Evolutionary conservation across 2,113 vertebrate genomes (phyloP).

Genomic region (Trematocara variabile): DNA sequence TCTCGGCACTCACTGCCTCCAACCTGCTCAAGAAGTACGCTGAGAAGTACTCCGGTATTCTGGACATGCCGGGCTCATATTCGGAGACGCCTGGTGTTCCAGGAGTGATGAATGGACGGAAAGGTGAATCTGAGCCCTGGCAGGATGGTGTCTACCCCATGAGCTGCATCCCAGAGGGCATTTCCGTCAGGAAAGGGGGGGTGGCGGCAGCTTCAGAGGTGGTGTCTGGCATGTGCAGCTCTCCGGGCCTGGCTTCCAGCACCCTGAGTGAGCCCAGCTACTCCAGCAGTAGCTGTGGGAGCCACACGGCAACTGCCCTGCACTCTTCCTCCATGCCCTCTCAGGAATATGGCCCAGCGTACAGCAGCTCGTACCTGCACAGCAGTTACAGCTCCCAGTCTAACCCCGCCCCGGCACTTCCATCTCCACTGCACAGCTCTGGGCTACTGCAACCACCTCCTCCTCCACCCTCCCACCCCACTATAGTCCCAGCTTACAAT

Average conservation of each 20-base stretch:
- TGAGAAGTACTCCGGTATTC: conserved; percentile 94
- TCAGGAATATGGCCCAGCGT: conserved; percentile 95
- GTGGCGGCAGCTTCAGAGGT: conserved; percentile 83
- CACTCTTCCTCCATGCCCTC: conserved; percentile 82
- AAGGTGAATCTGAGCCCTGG: conserved; percentile 91
- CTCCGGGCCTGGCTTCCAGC: conserved; percentile 87
- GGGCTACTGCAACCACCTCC: conserved; percentile 87
- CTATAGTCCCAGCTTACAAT: conserved; percentile 90
- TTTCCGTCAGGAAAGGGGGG: conserved; percentile 86
- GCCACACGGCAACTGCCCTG: conserved; percentile 84
- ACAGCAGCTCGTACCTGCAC: conserved; percentile 93
- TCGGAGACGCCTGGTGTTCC: conserved; percentile 78
- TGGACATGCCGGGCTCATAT: conserved; percentile 91
- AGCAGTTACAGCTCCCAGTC: conserved; percentile 88
- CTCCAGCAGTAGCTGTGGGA: conserved; percentile 91
- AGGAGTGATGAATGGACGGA: conserved; percentile 85
- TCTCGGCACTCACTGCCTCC: conserved; percentile 96
- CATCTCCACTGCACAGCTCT: conserved; percentile 90
- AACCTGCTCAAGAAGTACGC: conserved; percentile 98
- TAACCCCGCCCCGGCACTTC: conserved; percentile 82
- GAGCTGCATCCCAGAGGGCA: conserved; percentile 92
- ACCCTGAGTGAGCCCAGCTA: conserved; percentile 92
- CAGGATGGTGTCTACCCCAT: conserved; percentile 93
- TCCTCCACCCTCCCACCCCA: conserved; percentile 76
- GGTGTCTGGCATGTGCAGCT: conserved; percentile 90